These are phyloP conservation scores for Chionoecetes opilio DNA, from an alignment of 1,140 invertebrate genomes.

Conservation along the genomic window DNA sequence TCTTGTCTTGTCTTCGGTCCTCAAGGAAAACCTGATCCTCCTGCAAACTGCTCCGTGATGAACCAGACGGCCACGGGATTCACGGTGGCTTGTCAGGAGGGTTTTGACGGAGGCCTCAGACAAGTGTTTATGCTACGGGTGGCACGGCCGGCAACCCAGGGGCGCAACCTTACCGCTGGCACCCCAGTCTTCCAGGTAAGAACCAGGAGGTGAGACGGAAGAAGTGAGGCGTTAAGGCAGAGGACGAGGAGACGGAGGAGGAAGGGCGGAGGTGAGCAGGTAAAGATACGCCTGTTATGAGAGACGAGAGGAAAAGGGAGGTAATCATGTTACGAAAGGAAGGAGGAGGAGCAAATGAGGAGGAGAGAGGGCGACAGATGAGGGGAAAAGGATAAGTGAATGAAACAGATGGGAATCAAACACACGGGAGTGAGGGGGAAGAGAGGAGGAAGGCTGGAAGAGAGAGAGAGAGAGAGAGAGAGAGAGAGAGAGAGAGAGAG, in stretches of 20 bases:
- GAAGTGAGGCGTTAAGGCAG: background rate
- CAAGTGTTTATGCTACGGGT: conserved; percentile 93
- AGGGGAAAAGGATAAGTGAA: background rate
- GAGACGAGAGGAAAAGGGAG: background rate
- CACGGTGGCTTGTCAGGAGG: conserved; percentile 90
- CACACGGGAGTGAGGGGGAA: background rate
- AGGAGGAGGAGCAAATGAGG: background rate
- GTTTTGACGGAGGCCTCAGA: conserved; percentile 91
- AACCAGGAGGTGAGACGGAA: too few relatives aligned
- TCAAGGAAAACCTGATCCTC: conserved; percentile 91
- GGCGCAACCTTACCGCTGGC: conserved; percentile 75
- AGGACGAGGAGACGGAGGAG: background rate
- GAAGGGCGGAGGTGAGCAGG: background rate
- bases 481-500: background rate
- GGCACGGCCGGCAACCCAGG: conserved; percentile 84
- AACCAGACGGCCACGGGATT: conserved; percentile 93
- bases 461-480: conserved; percentile 2
- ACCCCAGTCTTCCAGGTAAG: conserved; percentile 79
- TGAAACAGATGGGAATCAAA: background rate
- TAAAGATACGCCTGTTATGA: background rate
- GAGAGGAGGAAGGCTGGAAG: background rate
- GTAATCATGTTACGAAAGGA: background rate
- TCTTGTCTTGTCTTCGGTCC: background rate
- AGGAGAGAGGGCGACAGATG: background rate
- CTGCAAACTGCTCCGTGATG: conserved; percentile 92